Conservation (phyloP, 2,888 invertebrate species). For the Scaptomyza caliginosa region DNA sequence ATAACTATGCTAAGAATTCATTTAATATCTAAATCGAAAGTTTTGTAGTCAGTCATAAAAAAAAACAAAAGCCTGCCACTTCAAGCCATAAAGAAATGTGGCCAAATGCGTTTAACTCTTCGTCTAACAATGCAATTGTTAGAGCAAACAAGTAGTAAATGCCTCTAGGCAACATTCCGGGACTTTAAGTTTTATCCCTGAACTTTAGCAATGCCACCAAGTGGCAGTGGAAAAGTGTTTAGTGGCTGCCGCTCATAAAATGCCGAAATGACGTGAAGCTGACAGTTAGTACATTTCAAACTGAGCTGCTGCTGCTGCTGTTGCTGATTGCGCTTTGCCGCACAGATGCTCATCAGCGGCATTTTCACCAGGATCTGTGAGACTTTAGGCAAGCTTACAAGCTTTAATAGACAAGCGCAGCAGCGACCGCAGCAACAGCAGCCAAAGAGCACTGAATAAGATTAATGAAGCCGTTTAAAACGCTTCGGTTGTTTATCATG, state of each 20-base stretch:
- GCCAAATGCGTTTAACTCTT: neutral
- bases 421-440: conserved; percentile 22
- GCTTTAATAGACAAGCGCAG: conserved; percentile 75
- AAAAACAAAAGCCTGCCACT: conserved; percentile 1
- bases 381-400: conserved; percentile 60
- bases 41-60: neutral
- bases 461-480: conserved; percentile 83
- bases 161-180: conserved; percentile 12
- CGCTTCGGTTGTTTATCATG: conserved; percentile 83
- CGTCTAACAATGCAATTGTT: conserved; percentile 39
- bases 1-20: too few relatives aligned
- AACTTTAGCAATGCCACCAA: conserved; percentile 12
- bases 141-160: conserved; percentile 1
- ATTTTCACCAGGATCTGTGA: conserved; percentile 30
- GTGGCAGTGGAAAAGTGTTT: conserved; percentile 17
- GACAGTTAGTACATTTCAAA: conserved; percentile 70
- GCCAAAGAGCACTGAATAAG: conserved; percentile 75
- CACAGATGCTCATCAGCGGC: conserved; percentile 52
- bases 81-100: too few relatives aligned
- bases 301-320: conserved; percentile 52
- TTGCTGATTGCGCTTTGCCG: conserved; percentile 64
- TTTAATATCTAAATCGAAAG: too few relatives aligned
- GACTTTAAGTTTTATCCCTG: conserved; percentile 5
- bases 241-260: conserved; percentile 69
- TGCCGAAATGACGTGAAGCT: conserved; percentile 73